A percentile compares a stretch with the other conserved stretches of the same genome.
Evolutionary conservation across 2,797 vertebrate genomes (phyloP).

Genomic region (Sebastolobus alascanus): DNA sequence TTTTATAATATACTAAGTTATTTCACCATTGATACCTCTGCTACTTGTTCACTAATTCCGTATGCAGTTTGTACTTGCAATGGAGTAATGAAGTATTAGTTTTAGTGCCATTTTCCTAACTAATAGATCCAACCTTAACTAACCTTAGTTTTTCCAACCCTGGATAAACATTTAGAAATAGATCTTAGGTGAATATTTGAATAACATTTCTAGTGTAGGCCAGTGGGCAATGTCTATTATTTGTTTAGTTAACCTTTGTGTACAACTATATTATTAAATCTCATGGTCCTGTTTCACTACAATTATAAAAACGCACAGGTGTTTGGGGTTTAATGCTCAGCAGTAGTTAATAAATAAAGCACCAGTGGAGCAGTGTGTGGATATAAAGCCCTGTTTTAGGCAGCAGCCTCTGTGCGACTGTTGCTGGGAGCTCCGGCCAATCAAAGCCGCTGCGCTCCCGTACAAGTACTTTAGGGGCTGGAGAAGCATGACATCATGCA

Average conservation of each 20-base stretch:
- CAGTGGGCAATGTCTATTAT: not conserved
- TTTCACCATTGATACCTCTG: not conserved
- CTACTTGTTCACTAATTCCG: not conserved
- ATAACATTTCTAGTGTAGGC: not conserved
- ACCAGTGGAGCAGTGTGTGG: constrained; percentile 13
- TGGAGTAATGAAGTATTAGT: not conserved
- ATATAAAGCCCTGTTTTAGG: not conserved
- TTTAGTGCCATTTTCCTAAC: not conserved
- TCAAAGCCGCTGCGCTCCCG: constrained; percentile 67
- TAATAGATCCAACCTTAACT: not conserved
- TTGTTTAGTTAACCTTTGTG: not conserved
- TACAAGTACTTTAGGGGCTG: constrained; percentile 69
- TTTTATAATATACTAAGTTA: not conserved
- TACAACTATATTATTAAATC: not conserved
- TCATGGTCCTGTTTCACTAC: not conserved
- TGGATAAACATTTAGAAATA: not conserved
- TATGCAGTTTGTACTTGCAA: no score
- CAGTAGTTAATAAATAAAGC: not conserved
- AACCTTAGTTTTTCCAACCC: not conserved
- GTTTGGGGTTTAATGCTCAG: not conserved
- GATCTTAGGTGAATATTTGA: not conserved
- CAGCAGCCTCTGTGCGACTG: constrained; percentile 72
- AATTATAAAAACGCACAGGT: not conserved
- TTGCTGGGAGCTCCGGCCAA: constrained; percentile 86
- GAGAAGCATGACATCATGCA: constrained; percentile 82